Percentiles rank a stretch among this genome's conserved stretches.
Evolutionary conservation across 2,888 invertebrate species (phyloP).

Genomic region (Stegana nigrithorax): DNA sequence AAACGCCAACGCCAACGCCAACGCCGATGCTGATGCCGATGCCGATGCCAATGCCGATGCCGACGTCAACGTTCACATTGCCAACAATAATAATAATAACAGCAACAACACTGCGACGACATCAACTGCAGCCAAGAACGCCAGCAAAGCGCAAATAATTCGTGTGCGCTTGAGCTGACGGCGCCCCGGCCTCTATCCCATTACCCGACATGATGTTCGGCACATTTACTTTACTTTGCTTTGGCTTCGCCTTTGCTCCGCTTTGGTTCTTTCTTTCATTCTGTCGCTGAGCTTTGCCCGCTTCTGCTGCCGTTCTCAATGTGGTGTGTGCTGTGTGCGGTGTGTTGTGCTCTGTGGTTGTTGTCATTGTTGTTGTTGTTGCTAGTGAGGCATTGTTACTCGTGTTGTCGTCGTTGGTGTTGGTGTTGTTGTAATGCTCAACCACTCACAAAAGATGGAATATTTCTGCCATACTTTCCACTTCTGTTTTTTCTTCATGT

Average conservation of each 20-base stretch:
- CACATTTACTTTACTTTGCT: not conserved
- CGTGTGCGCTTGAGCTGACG: not conserved
- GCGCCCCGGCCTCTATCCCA: too few relatives aligned
- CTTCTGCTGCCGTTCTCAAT: not conserved
- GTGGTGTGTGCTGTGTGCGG: too few relatives aligned
- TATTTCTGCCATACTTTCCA: constrained; percentile 7
- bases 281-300: not conserved
- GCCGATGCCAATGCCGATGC: too few relatives aligned
- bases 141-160: constrained; percentile 1
- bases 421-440: constrained; percentile 14
- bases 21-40: too few relatives aligned
- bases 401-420: not conserved
- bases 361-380: not conserved
- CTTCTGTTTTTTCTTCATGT: not conserved
- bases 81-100: too few relatives aligned
- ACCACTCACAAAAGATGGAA: constrained; percentile 15
- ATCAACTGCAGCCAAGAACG: not conserved
- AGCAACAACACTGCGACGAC: too few relatives aligned
- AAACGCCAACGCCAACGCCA: too few relatives aligned
- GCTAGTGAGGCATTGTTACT: not conserved
- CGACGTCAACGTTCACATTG: too few relatives aligned
- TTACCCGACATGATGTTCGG: too few relatives aligned
- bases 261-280: not conserved
- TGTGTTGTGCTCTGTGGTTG: not conserved
- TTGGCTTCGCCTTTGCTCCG: not conserved